Evolutionary conservation across 2,888 invertebrate species (phyloP).

Genomic region (Philaethria dido): DNA sequence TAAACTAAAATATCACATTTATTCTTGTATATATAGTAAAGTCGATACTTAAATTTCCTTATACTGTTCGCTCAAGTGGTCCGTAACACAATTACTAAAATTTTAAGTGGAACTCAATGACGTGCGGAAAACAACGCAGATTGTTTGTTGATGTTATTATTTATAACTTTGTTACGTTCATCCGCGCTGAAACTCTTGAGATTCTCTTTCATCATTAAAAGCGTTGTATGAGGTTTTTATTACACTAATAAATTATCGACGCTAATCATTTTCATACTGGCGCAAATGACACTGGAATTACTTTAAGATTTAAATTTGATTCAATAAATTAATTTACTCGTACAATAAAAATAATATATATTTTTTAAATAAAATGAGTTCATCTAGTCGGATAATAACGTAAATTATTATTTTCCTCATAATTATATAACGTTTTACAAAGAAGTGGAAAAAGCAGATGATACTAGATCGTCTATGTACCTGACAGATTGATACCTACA

Average conservation of each 20-base stretch:
- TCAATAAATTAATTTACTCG: too few species aligned
- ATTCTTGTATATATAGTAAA: not conserved
- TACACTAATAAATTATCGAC: not conserved
- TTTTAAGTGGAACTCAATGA: slow-evolving; percentile 42
- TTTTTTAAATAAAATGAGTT: too few species aligned
- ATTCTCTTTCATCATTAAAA: not conserved
- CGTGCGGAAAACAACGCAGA: slow-evolving; percentile 37
- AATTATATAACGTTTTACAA: too few species aligned
- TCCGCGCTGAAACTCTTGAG: not conserved
- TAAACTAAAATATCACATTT: not conserved
- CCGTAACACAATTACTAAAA: slow-evolving; percentile 37
- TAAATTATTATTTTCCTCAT: too few species aligned
- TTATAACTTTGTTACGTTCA: slow-evolving; percentile 17
- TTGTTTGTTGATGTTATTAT: slow-evolving; percentile 35
- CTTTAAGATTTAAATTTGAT: too few species aligned
- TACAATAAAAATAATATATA: too few species aligned
- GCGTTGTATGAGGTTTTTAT: not conserved
- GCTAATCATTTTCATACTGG: not conserved
- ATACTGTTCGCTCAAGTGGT: slow-evolving; percentile 6
- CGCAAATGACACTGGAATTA: not conserved
- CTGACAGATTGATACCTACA: too few species aligned
- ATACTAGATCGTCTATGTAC: too few species aligned
- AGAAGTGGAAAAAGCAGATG: too few species aligned
- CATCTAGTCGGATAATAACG: too few species aligned
- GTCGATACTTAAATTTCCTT: not conserved